These are phyloP conservation scores for Melitaea cinxia DNA, from an alignment of 1,140 invertebrate genomes.

Conservation along the genomic window DNA sequence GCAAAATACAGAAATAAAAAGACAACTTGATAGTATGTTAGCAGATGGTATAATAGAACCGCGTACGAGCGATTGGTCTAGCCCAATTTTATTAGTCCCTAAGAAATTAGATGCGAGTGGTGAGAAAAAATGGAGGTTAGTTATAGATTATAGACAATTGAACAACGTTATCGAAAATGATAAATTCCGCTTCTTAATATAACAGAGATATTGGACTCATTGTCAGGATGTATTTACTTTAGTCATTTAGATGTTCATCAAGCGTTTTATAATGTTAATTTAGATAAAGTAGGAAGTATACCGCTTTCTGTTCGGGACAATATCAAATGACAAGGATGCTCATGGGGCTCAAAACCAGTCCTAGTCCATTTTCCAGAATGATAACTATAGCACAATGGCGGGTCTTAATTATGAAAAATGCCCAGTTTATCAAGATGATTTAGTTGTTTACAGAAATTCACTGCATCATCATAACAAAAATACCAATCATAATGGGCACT, in stretches of 20 bases:
- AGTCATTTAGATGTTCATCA: not conserved
- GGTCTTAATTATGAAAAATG: slow-evolving; percentile 48
- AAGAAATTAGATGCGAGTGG: slow-evolving; percentile 30
- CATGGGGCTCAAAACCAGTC: slow-evolving; percentile 64
- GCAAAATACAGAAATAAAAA: too few species aligned
- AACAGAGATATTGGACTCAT: not conserved
- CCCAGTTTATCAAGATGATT: slow-evolving; percentile 49
- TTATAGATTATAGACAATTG: slow-evolving; percentile 27
- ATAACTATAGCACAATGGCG: slow-evolving; percentile 64
- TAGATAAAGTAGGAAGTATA: slow-evolving; percentile 11
- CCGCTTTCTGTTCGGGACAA: slow-evolving; percentile 17
- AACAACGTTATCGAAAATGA: slow-evolving; percentile 29
- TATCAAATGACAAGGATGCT: slow-evolving; percentile 61
- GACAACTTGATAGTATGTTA: too few species aligned
- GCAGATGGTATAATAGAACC: slow-evolving; percentile 26
- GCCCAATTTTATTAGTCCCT: slow-evolving; percentile 41
- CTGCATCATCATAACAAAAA: slow-evolving; percentile 6
- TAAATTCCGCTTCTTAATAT: slow-evolving; percentile 10
- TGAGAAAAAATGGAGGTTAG: slow-evolving; percentile 37
- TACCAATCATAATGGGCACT: too few species aligned
- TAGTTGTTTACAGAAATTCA: not conserved
- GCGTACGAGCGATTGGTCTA: slow-evolving; percentile 43
- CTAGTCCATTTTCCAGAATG: slow-evolving; percentile 46
- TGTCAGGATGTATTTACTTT: not conserved
- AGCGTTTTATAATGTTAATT: slow-evolving; percentile 19